Percentiles rank a stretch among this genome's conserved stretches.
These are phyloP conservation scores for Hirtodrosophila cameraria DNA, from an alignment of 2,888 invertebrate species.

Conservation along the genomic window DNA sequence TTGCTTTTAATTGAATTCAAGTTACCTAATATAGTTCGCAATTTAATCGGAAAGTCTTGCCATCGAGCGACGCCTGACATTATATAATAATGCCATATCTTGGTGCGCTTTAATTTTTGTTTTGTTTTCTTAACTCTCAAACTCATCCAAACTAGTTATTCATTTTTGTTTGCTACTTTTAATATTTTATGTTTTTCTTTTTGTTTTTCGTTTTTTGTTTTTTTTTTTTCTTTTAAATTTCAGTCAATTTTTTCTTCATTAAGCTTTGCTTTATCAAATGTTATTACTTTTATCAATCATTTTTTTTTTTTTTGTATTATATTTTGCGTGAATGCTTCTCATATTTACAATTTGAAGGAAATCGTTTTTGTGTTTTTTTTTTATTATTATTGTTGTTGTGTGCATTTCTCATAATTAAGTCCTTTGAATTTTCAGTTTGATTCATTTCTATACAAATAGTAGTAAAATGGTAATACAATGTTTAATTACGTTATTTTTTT, in stretches of 20 bases:
- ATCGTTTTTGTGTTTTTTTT: slow-evolving; percentile 27
- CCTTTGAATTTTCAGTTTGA: slow-evolving; percentile 29
- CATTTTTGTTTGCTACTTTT: slow-evolving; percentile 35
- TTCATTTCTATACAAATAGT: slow-evolving; percentile 48
- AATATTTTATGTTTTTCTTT: slow-evolving; percentile 16
- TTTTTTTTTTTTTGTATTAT: slow-evolving; percentile 21
- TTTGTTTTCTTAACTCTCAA: slow-evolving; percentile 43
- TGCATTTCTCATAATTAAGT: slow-evolving; percentile 29
- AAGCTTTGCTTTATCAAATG: slow-evolving; percentile 71
- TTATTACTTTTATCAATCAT: slow-evolving; percentile 38
- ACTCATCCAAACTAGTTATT: slow-evolving; percentile 41
- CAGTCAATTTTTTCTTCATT: slow-evolving; percentile 74
- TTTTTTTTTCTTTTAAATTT: slow-evolving; percentile 48
- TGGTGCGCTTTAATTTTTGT: slow-evolving; percentile 37
- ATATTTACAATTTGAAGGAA: slow-evolving; percentile 52
- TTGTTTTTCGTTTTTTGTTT: slow-evolving; percentile 31
- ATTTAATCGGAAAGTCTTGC: slow-evolving; percentile 70
- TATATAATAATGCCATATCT: slow-evolving; percentile 68
- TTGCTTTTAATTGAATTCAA: slow-evolving; percentile 65
- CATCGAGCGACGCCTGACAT: slow-evolving; percentile 51
- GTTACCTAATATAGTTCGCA: slow-evolving; percentile 65
- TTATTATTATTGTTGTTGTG: slow-evolving; percentile 23
- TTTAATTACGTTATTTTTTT: slow-evolving; percentile 18
- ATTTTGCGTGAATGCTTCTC: slow-evolving; percentile 18
- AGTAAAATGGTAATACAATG: slow-evolving; percentile 38